Percentiles rank a stretch among this genome's conserved stretches.
These are phyloP conservation scores for Sarcophaga caerulescens DNA, from an alignment of 2,888 invertebrate genomes.

Conservation along the genomic window DNA sequence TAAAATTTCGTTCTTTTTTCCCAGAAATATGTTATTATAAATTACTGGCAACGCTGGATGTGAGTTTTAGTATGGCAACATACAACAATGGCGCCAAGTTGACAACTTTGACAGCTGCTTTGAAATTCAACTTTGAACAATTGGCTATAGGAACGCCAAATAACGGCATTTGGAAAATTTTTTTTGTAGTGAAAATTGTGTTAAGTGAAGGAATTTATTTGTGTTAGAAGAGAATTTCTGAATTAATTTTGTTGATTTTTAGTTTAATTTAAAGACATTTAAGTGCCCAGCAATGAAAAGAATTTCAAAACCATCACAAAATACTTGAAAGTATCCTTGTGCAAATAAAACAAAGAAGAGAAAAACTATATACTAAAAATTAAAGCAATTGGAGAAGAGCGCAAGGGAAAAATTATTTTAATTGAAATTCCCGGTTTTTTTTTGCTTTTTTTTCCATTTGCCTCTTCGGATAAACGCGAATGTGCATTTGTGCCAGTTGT, in stretches of 20 bases:
- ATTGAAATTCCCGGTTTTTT: slow-evolving; percentile 18
- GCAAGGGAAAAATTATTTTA: slow-evolving; percentile 7
- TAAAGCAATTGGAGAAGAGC: background rate
- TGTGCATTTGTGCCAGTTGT: too few relatives aligned
- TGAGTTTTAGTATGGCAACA: slow-evolving; percentile 7
- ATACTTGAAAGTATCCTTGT: background rate
- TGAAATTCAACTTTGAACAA: slow-evolving; percentile 59
- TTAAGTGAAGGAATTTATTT: background rate
- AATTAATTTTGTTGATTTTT: slow-evolving; percentile 18
- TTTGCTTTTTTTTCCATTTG: background rate
- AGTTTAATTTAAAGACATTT: background rate
- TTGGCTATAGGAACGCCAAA: slow-evolving; percentile 58
- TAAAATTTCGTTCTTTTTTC: too few relatives aligned
- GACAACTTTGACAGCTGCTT: slow-evolving; percentile 59
- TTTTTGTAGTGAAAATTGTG: slow-evolving; percentile 33
- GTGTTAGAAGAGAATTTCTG: background rate
- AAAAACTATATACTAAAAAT: background rate
- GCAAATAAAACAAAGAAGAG: background rate
- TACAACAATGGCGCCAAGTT: slow-evolving; percentile 46
- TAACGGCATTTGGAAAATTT: slow-evolving; percentile 57
- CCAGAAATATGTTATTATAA: too few relatives aligned
- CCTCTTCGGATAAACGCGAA: too few relatives aligned
- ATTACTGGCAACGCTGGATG: too few relatives aligned
- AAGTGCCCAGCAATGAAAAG: slow-evolving; percentile 10
- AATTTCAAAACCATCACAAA: background rate